A percentile compares a stretch with the other conserved stretches of the same genome.
Conservation (phyloP, 2,113 vertebrate genomes). For the Paramisgurnus dabryanus region DNA sequence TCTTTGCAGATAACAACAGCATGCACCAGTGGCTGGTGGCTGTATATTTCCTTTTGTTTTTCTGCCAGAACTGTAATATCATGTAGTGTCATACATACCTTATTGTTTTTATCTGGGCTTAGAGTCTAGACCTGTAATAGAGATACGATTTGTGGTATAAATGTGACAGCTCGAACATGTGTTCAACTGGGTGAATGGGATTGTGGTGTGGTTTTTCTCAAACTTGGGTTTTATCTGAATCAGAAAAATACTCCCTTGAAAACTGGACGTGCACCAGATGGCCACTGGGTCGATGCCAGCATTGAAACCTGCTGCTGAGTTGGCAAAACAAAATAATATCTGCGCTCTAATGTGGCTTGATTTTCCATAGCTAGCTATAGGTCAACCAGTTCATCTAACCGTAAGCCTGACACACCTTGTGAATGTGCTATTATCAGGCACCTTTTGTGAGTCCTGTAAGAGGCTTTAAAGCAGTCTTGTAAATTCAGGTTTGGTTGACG, state of each 20-base stretch:
- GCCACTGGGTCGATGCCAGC: slow-evolving; percentile 7
- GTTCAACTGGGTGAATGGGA: not conserved
- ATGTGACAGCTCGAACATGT: not conserved
- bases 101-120: slow-evolving; percentile 11
- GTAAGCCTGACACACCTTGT: not conserved
- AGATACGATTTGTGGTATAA: not conserved
- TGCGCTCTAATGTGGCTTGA: not conserved
- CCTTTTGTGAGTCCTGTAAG: not conserved
- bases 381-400: slow-evolving; percentile 18
- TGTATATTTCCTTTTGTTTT: not conserved
- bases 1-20: slow-evolving; percentile 6
- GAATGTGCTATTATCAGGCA: not conserved
- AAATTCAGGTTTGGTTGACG: not conserved
- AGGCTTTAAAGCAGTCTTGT: not conserved
- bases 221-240: not conserved
- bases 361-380: not conserved
- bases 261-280: not conserved
- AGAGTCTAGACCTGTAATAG: not conserved
- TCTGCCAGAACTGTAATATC: not conserved
- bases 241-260: not conserved
- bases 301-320: slow-evolving; percentile 2
- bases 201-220: not conserved
- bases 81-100: not conserved
- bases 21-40: not conserved
- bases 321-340: slow-evolving; percentile 21